These are phyloP conservation scores for Nephila pilipes DNA, from an alignment of 1,140 invertebrate species.

Conservation along the genomic window DNA sequence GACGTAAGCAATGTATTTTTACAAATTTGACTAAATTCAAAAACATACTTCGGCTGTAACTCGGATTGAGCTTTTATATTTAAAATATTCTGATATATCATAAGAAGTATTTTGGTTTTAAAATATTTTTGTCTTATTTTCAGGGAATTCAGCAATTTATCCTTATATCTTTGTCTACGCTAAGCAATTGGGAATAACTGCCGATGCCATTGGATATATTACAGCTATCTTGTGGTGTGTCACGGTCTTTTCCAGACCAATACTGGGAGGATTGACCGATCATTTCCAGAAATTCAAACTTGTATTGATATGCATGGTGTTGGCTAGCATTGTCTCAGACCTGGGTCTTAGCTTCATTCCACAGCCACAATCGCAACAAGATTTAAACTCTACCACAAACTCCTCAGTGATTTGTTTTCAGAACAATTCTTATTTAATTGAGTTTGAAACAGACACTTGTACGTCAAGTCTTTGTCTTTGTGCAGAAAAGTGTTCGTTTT, in stretches of 20 bases:
- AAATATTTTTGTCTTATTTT: neutral
- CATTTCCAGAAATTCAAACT: conserved; percentile 79
- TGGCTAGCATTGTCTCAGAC: conserved; percentile 46
- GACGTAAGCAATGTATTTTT: too few species aligned
- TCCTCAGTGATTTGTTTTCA: neutral
- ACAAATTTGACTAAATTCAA: too few species aligned
- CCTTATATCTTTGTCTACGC: conserved; percentile 81
- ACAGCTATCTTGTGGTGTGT: conserved; percentile 80
- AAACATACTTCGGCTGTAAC: too few species aligned
- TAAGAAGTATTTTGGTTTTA: too few species aligned
- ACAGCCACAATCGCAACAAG: neutral
- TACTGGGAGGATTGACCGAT: conserved; percentile 80
- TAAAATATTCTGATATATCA: too few species aligned
- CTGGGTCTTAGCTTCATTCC: conserved; percentile 60
- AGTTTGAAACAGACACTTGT: neutral
- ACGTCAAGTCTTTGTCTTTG: neutral
- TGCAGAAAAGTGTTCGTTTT: neutral
- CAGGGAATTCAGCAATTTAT: conserved; percentile 79
- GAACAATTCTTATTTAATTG: neutral
- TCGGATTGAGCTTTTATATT: too few species aligned
- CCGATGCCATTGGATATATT: conserved; percentile 79
- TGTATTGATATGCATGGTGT: conserved; percentile 75
- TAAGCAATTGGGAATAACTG: conserved; percentile 79
- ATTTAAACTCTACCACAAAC: neutral
- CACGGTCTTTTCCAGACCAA: conserved; percentile 79